Conservation (phyloP, 2,888 invertebrate genomes). For the Aspidiotus rigidus region DNA sequence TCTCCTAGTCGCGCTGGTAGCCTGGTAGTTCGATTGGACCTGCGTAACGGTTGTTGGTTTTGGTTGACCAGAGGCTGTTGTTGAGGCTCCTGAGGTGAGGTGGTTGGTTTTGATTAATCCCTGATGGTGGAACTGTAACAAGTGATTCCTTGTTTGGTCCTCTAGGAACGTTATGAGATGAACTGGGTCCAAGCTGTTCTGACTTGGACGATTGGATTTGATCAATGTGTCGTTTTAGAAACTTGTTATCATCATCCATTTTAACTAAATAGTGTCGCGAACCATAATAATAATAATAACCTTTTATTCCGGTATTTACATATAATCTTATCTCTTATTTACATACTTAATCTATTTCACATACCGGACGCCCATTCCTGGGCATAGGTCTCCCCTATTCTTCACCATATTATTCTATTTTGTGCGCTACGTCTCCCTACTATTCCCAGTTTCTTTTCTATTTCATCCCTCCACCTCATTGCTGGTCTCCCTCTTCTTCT, state of each 20-base stretch:
- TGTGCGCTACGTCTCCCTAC: too few species aligned
- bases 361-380: too few species aligned
- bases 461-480: too few species aligned
- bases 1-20: background rate
- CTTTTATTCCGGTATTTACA: too few species aligned
- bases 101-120: background rate
- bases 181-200: background rate
- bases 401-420: too few species aligned
- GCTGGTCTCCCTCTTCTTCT: too few species aligned
- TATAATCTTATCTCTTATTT: too few species aligned
- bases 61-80: background rate
- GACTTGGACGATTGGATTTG: background rate
- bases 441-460: too few species aligned
- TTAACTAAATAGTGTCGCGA: background rate
- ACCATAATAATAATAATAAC: too few species aligned
- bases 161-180: background rate
- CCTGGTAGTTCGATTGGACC: background rate
- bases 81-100: background rate
- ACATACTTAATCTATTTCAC: too few species aligned
- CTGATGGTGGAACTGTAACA: background rate
- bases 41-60: background rate
- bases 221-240: background rate
- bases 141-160: background rate
- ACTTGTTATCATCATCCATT: background rate
- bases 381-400: too few species aligned